Evolutionary conservation across 2,797 vertebrate species (phyloP).

Genomic region (Takifugu ocellatus): DNA sequence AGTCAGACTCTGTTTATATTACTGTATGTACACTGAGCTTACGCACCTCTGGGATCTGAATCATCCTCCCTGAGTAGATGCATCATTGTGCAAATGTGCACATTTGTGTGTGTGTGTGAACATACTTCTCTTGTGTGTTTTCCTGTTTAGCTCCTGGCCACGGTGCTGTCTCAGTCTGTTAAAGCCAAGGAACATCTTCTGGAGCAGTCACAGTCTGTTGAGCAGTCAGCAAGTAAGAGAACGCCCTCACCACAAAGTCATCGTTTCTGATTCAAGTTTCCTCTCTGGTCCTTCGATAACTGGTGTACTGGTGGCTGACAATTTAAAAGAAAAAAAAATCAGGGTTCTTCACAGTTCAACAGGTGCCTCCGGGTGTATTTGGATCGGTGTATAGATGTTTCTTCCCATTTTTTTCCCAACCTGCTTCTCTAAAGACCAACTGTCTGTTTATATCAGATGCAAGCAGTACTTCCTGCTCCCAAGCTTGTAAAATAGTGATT

Average conservation of each 20-base stretch:
- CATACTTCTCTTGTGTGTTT: slow-evolving; percentile 28
- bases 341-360: slow-evolving; percentile 13
- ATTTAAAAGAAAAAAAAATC: slow-evolving; percentile 11
- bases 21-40: slow-evolving; percentile 26
- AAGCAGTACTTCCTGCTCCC: slow-evolving; percentile 3
- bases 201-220: slow-evolving; percentile 87
- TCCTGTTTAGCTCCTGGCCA: slow-evolving; percentile 86
- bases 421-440: slow-evolving; percentile 36
- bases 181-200: slow-evolving; percentile 89
- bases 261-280: not conserved
- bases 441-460: slow-evolving; percentile 44
- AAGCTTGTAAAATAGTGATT: slow-evolving; percentile 6
- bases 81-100: slow-evolving; percentile 19
- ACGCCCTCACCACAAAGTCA: slow-evolving; percentile 2
- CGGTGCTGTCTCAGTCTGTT: slow-evolving; percentile 92
- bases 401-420: slow-evolving; percentile 8
- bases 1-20: slow-evolving; percentile 12
- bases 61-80: slow-evolving; percentile 40
- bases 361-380: slow-evolving; percentile 16
- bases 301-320: not conserved
- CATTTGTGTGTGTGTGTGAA: slow-evolving; percentile 12
- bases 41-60: slow-evolving; percentile 37
- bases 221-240: slow-evolving; percentile 83
- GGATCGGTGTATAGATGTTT: slow-evolving; percentile 25
- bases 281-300: not conserved